phyloP scores from a whole-genome alignment of 2,888 invertebrate species.

The Luffia ferchaultella region DNA sequence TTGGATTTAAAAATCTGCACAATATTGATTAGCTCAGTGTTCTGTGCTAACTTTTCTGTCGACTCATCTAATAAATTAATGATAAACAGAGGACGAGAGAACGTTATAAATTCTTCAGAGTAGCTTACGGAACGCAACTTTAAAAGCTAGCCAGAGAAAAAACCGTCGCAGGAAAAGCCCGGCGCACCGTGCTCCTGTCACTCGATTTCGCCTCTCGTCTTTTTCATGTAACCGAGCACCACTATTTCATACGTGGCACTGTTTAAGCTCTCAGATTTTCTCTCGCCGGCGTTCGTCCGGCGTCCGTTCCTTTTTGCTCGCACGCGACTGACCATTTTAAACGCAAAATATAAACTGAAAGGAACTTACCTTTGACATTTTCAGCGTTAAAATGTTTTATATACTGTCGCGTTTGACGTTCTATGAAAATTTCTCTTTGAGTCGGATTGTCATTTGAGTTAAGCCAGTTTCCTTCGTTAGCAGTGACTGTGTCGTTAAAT shows the following conservation, averaged over 20 bases:
- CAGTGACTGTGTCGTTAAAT: too few relatives aligned
- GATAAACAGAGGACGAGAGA: too few relatives aligned
- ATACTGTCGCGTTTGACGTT: slow-evolving; percentile 41
- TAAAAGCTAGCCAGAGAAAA: too few relatives aligned
- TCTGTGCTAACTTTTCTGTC: too few relatives aligned
- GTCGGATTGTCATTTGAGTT: too few relatives aligned
- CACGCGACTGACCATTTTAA: slow-evolving; percentile 58
- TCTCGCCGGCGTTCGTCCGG: slow-evolving; percentile 52
- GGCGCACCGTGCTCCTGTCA: slow-evolving; percentile 56
- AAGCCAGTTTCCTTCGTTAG: too few relatives aligned
- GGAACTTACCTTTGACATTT: slow-evolving; percentile 57
- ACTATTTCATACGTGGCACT: slow-evolving; percentile 64
- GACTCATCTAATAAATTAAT: too few relatives aligned
- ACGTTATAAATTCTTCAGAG: too few relatives aligned
- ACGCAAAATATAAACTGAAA: slow-evolving; percentile 61
- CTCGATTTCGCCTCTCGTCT: slow-evolving; percentile 63
- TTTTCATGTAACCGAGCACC: slow-evolving; percentile 64
- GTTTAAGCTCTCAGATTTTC: slow-evolving; percentile 66
- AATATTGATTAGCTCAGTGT: too few relatives aligned
- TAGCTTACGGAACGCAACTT: too few relatives aligned
- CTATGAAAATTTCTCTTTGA: slow-evolving; percentile 34
- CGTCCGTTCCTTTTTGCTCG: slow-evolving; percentile 49
- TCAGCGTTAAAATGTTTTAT: slow-evolving; percentile 56
- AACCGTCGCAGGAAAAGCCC: slow-evolving; percentile 29
- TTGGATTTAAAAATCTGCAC: too few relatives aligned